Conservation (phyloP, 2,888 invertebrate genomes). For the Isoperla grammatica region DNA sequence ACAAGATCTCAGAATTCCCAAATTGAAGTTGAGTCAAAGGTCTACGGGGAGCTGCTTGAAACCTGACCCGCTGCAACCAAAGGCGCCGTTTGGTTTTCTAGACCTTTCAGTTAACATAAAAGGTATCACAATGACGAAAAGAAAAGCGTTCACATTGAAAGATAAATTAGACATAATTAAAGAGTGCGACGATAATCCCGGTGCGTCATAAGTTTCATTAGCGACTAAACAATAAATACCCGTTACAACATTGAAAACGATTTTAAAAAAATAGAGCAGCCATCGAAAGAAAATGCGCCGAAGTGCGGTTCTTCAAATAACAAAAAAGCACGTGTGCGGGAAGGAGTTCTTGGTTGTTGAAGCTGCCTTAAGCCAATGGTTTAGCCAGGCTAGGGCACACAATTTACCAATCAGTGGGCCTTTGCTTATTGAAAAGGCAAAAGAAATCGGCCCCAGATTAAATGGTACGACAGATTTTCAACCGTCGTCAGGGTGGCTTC, state of each 20-base stretch:
- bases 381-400: background rate
- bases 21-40: too few relatives aligned
- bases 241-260: background rate
- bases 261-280: conserved; percentile 17
- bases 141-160: too few relatives aligned
- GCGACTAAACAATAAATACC: background rate
- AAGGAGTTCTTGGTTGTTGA: background rate
- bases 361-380: background rate
- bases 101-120: too few relatives aligned
- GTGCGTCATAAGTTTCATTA: background rate
- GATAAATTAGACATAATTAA: background rate
- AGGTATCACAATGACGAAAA: too few relatives aligned
- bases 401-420: conserved; percentile 29
- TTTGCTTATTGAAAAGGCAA: conserved; percentile 25
- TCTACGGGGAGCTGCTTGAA: too few relatives aligned
- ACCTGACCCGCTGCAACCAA: too few relatives aligned
- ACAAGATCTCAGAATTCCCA: too few relatives aligned
- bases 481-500: conserved; percentile 29
- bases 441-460: conserved; percentile 22
- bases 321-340: background rate
- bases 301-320: background rate
- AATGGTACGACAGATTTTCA: conserved; percentile 25
- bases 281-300: conserved; percentile 19
- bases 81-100: too few relatives aligned
- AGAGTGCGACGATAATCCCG: background rate